These are phyloP conservation scores for Rhadinocentrus ornatus DNA, from an alignment of 2,797 vertebrate genomes.

Conservation along the genomic window DNA sequence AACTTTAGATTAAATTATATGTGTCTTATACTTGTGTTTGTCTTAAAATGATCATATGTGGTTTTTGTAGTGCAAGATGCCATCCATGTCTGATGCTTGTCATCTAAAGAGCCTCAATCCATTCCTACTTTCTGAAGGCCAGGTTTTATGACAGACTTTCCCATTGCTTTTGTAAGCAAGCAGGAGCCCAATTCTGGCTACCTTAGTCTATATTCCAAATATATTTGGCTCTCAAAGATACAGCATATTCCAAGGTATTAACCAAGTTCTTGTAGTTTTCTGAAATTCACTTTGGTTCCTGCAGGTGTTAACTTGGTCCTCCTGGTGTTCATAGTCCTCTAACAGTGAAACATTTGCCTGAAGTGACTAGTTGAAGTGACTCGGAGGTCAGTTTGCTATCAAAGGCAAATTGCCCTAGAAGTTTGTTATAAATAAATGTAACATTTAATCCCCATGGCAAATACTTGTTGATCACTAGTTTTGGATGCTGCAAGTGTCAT, in stretches of 20 bases:
- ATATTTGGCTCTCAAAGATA: slow-evolving; percentile 6
- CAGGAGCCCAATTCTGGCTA: slow-evolving; percentile 2
- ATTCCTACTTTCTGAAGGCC: neutral
- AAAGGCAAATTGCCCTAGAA: slow-evolving; percentile 3
- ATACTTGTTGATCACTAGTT: slow-evolving; percentile 12
- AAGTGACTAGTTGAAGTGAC: slow-evolving; percentile 2
- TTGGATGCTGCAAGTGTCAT: slow-evolving; percentile 31
- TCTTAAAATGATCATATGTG: slow-evolving; percentile 21
- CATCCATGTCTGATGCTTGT: neutral
- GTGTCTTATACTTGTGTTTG: neutral
- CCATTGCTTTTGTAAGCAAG: slow-evolving; percentile 14
- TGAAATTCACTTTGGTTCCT: slow-evolving; percentile 1
- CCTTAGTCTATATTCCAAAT: slow-evolving; percentile 19
- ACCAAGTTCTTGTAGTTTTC: neutral
- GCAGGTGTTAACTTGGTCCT: slow-evolving; percentile 9
- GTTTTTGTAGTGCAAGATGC: neutral
- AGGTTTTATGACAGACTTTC: slow-evolving; percentile 13
- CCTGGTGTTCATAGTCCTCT: slow-evolving; percentile 18
- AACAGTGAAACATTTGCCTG: slow-evolving; percentile 4
- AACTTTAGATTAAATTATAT: slow-evolving; percentile 10
- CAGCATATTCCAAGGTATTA: slow-evolving; percentile 9
- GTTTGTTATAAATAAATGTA: neutral
- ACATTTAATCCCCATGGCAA: slow-evolving; percentile 9
- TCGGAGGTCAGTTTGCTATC: slow-evolving; percentile 4
- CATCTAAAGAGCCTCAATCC: slow-evolving; percentile 8